A percentile compares a stretch with the other conserved stretches of the same genome.
Conservation (phyloP, 2,888 invertebrate genomes). For the Drosophila testacea region DNA sequence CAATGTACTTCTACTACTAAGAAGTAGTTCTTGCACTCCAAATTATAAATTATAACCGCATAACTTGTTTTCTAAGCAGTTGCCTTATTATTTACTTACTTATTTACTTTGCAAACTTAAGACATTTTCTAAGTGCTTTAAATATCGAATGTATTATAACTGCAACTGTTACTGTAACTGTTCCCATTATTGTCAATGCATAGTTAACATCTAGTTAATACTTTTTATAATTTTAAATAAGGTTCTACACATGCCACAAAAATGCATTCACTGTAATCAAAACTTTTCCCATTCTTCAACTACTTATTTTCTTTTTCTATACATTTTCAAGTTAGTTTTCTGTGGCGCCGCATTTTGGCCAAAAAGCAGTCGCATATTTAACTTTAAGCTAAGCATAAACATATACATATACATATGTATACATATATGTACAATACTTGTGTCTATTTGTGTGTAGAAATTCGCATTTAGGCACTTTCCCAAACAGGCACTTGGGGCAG, state of each 20-base stretch:
- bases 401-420: conserved; percentile 3
- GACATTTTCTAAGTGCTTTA: not conserved
- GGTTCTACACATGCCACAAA: not conserved
- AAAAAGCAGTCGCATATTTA: conserved; percentile 21
- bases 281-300: not conserved
- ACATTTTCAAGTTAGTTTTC: conserved; percentile 5
- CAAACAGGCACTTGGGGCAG: conserved; percentile 38
- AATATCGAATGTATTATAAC: not conserved
- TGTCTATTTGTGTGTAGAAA: not conserved
- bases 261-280: not conserved
- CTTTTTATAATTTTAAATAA: not conserved
- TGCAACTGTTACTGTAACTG: not conserved
- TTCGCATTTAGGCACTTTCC: conserved; percentile 43
- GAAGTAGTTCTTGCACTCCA: too few species aligned
- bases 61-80: not conserved
- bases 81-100: too few species aligned
- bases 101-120: too few species aligned
- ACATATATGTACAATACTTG: too few species aligned
- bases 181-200: not conserved
- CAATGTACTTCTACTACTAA: too few species aligned
- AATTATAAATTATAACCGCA: too few species aligned
- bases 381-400: conserved; percentile 7
- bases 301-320: not conserved
- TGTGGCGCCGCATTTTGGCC: conserved; percentile 44
- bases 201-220: not conserved